Base-by-base conservation (phyloP, 1,140 invertebrate genomes). In the Drosophila hydei region DNA sequence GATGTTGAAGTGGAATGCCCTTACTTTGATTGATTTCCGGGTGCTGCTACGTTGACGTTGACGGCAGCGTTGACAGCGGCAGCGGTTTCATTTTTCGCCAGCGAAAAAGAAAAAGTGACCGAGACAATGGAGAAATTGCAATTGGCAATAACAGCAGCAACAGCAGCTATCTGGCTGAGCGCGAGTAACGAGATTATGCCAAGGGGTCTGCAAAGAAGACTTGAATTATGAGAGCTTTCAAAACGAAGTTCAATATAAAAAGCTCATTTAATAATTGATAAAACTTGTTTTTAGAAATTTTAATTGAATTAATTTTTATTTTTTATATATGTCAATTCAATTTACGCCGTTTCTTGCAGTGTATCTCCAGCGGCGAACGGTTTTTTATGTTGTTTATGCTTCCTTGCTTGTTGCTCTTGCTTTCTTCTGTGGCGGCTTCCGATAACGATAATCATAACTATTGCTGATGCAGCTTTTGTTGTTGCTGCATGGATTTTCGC, bases 11-110 rank as follows among this genome's bases (percentile, higher is more conserved):
- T 76, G 76, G 77, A 75, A 83, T 83, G 70, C 74, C 77, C 74
- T 77, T 75, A 79, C 74, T 77, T 71, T 83, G 75, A 79, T 79
- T 79, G 71, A 83, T 83, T 83, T 83, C 79, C 79, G 77, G 77
- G 70, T 83, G 68, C 52, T 45, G 51, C 36, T 50, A 42, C 51
- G 47, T 16, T 42, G 42, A 43, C 67, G 43, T 52, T 33, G 65
- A 23, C 43, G 14, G 36, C 62, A 21, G 43, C 33, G 58, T 27
- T 21, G 30, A 27, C 47, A 21, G 23, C 60, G 50, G 19, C 30
- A 21, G 38, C 59, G 64, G 62, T 74, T 75, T 77, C 72, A 64
- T 75, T 77, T 75, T 77, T 77, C 72, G 61, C 72, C 45, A 67
- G 45, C 56, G 45, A 65, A 65, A 75, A 67, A 72, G 75, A 72